Base-by-base conservation (phyloP, 1,140 invertebrate genomes). In the Drosophila sturtevanti region DNA sequence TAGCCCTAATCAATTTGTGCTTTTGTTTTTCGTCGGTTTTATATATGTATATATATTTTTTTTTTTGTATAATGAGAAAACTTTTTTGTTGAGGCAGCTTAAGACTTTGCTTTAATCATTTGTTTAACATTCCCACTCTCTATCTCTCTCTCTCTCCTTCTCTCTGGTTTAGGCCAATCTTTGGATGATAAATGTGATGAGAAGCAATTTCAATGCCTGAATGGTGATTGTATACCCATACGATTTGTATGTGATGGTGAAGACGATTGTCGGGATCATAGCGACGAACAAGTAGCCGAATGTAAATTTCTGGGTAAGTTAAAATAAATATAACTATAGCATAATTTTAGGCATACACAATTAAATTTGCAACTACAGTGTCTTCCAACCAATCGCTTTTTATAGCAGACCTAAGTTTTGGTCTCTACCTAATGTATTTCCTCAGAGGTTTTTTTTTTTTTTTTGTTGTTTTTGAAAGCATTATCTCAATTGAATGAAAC, bases 151-250 rank as follows among this genome's bases (percentile, higher is more conserved):
- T 22, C 37, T 72, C 48, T 4, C 2, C 22, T 4, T 75, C 18
- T 74, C 38, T 79, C 34, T 63, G 64, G 72, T 85, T 22, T 92
- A 91, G 90, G 82, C 38, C 82, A 91, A 73, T 68, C 84, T 10
- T 55, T 91, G 34, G 68, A 67, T 44, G 61, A 54, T 41, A 87
- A 85, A 55, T 96, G 96, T 92, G 93, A 94, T n/a, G 90, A 94
- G 78, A 94, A 94, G 90, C 95, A 96, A 84, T 96, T 96, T 89
- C 94, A 94, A 85, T 97, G 96, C 91, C 93, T 91, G 54, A 96
- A 96, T 81, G 96, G 96, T 72, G 94, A 94, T 80, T 98, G 97
- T 92, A 97, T 98, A 92, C 96, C 97, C 5, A 92, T 95, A 62
- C 92, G 95, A 73, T 97, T 96, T 94, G 93, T 95, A 21, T 97